Evolutionary conservation across 2,797 vertebrate genomes (phyloP), one percentile per base, ranked within the genome.

Genomic region (Sphaeramia orbicularis): DNA sequence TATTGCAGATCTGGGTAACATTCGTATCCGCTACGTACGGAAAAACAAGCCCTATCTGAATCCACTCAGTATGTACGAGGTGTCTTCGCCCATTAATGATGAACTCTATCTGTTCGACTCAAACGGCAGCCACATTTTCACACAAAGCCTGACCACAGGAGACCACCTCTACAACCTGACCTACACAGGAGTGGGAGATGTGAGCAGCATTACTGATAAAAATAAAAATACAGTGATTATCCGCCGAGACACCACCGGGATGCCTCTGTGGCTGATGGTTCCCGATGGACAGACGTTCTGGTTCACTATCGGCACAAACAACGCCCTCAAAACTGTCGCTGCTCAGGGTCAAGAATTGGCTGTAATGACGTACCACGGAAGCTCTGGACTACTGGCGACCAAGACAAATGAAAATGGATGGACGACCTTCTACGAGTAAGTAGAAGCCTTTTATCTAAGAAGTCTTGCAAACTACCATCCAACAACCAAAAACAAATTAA

Each of bases 391-490:
- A 15, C 94, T 99, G 4, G 97, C 98, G 21, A 97, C 97, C 5
- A 99, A 98, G 92, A 99, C 96, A 47, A 95, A 98, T 69, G 97
- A 99, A 86, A 96, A 99, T 1, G 97, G 97, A 64, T 99, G 98
- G 98, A 99, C 97, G 0, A 97, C 96, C 0, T 99, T 99, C 92
- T 99, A 97, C 32, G 98, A 99, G 98, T 99, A 86, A 99, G 97
- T 98, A 87, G 52, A 64, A 27, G 9, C 6, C 6, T 16, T 18
- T 9, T 2, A 3, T 42, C 42, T 12, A 42, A 8, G 8, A 2
- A 37, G 37, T 5, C 9, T 7, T n/a, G n/a, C n/a, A n/a, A n/a
- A n/a, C n/a, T n/a, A n/a, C n/a, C n/a, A n/a, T n/a, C n/a, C n/a
- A n/a, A n/a, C n/a, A n/a, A n/a, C n/a, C n/a, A n/a, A n/a, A n/a